Percentiles rank a stretch among this genome's conserved stretches.
phyloP scores from a whole-genome alignment of 2,113 vertebrate genomes.

The Columba janthina region DNA sequence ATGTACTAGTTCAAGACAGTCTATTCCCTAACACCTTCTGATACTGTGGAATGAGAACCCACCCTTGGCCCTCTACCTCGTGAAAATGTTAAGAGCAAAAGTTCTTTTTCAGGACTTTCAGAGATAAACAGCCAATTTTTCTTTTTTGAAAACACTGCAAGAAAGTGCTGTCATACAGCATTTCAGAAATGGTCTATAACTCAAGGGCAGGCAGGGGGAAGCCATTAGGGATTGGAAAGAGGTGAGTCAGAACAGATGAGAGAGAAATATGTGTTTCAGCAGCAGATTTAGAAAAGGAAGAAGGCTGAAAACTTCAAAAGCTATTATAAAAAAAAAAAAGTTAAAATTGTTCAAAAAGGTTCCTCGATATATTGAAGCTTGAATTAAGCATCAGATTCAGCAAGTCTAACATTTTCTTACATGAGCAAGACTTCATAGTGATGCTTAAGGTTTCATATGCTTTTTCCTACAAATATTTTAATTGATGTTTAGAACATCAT shows the following conservation, averaged over 20 bases:
- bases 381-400: not conserved
- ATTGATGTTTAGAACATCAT: not conserved
- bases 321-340: not conserved
- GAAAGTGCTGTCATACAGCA: constrained; percentile 13
- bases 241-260: constrained; percentile 27
- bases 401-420: not conserved
- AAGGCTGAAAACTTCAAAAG: not conserved
- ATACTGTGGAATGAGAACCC: not conserved
- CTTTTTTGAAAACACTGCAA: constrained; percentile 6
- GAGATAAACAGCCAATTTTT: constrained; percentile 42
- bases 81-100: not conserved
- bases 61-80: not conserved
- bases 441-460: not conserved
- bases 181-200: constrained; percentile 52
- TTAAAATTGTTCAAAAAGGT: not conserved
- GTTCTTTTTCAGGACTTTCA: constrained; percentile 3
- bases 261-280: constrained; percentile 25
- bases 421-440: not conserved
- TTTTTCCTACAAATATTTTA: not conserved
- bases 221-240: constrained; percentile 39
- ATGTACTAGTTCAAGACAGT: not conserved
- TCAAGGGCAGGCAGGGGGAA: constrained; percentile 34
- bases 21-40: not conserved
- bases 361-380: not conserved
- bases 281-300: not conserved